Evolutionary conservation across 1,140 invertebrate species (phyloP).

Genomic region (Saccostrea glomerata): DNA sequence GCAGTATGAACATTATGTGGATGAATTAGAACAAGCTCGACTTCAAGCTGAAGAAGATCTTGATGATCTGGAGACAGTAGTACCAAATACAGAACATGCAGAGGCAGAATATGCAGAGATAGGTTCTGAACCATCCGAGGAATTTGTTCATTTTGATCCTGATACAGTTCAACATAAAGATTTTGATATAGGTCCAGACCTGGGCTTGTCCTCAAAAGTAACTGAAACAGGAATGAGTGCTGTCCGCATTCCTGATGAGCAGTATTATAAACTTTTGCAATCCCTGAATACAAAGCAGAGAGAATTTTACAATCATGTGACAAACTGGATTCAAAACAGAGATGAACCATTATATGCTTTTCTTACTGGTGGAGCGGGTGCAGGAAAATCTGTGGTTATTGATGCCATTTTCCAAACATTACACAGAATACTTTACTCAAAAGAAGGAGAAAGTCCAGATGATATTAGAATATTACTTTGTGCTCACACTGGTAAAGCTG

Average conservation of each 20-base stretch:
- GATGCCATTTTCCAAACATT: no score
- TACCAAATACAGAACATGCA: constrained; percentile 12
- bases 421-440: no score
- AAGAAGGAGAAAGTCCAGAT: no score
- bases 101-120: neutral
- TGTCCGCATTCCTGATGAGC: neutral
- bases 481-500: no score
- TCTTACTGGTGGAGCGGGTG: no score
- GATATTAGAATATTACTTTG: no score
- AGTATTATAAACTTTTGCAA: constrained; percentile 29
- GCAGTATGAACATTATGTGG: constrained; percentile 20
- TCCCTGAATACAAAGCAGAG: constrained; percentile 31
- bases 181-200: constrained; percentile 34
- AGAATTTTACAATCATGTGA: constrained; percentile 40
- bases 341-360: no score
- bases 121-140: neutral
- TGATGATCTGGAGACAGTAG: neutral
- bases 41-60: constrained; percentile 36
- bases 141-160: constrained; percentile 46
- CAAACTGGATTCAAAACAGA: constrained; percentile 6
- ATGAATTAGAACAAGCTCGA: constrained; percentile 45
- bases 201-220: neutral
- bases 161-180: neutral
- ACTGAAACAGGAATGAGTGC: neutral
- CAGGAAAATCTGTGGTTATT: no score